Base-by-base conservation (phyloP, 2,797 vertebrate genomes). In the Jordanella pulchra region DNA sequence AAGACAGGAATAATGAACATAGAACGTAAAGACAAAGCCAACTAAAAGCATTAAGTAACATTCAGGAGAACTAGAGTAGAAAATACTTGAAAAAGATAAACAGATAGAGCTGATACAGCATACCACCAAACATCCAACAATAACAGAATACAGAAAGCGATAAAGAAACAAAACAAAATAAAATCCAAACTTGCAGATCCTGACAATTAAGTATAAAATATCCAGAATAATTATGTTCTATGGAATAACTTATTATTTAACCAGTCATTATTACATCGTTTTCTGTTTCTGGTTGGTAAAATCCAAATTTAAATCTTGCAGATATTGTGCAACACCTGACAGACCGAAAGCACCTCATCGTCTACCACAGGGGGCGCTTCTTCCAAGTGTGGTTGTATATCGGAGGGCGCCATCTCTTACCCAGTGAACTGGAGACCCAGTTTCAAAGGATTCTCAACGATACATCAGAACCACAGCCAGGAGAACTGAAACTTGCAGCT, bases 361-460 rank as follows among this genome's bases (percentile, higher is more conserved):
- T 98, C 53, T 98, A 96, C 91, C 96, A 99, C 93, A 91, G 87
- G 61, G 97, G 97, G 7, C 95, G 97, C 10, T 97, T 95, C 87
- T 99, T 95, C 90, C 94, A 95, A 76, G 73, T 99, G 25, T 97
- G 97, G 95, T 89, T 99, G 3, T 99, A 99, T 76, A 93, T 96
- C 0, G 96, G 95, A 17, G 95, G 96, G n/a, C 91, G 94, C 28
- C 93, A 96, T 76, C 96, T 99, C 47, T 81, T 84, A 39, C 97
- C 97, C 21, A 92, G 95, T 0, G 97, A 98, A 86, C 93, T 99
- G 42, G 94, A 99, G 92, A 83, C 91, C 69, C 97, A 99, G 87
- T 97, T 98, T 92, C 97, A 97, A 91, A 92, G 92, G 78, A 98
- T 99, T 87, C 95, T 99, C 78, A 96, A 94, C 0, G 96, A 99